Evolutionary conservation across 1,140 invertebrate genomes (phyloP).

Genomic region (Chrysomallon squamiferum): DNA sequence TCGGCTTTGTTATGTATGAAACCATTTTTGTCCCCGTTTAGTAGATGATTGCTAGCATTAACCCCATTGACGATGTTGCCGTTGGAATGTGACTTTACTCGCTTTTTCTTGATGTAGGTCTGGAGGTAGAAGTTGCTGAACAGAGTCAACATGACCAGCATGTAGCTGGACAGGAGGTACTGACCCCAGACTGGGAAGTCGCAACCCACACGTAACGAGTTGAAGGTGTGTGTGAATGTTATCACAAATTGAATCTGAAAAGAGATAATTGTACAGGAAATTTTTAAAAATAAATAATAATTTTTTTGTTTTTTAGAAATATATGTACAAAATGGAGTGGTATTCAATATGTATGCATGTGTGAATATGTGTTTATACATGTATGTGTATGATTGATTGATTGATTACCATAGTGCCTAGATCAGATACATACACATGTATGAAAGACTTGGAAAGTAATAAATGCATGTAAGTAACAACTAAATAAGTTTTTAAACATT

Average conservation of each 20-base stretch:
- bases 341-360: no score
- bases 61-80: background rate
- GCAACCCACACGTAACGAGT: slow-evolving; percentile 53
- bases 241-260: slow-evolving; percentile 57
- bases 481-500: no score
- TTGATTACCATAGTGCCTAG: no score
- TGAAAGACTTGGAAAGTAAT: no score
- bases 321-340: no score
- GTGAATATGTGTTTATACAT: no score
- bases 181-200: slow-evolving; percentile 63
- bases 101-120: slow-evolving; percentile 54
- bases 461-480: no score
- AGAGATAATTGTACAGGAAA: background rate
- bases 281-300: no score
- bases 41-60: background rate
- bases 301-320: no score
- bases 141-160: slow-evolving; percentile 61
- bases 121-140: slow-evolving; percentile 67
- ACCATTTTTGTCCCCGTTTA: slow-evolving; percentile 11
- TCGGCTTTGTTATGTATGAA: slow-evolving; percentile 6
- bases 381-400: no score
- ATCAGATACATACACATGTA: no score
- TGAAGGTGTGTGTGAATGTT: slow-evolving; percentile 48
- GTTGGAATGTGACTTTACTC: background rate
- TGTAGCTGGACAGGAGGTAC: slow-evolving; percentile 57